Percentiles rank a stretch among this genome's conserved stretches.
These are phyloP conservation scores for Pseudomyrmex flavicornis DNA, from an alignment of 1,140 invertebrate genomes.

Conservation along the genomic window DNA sequence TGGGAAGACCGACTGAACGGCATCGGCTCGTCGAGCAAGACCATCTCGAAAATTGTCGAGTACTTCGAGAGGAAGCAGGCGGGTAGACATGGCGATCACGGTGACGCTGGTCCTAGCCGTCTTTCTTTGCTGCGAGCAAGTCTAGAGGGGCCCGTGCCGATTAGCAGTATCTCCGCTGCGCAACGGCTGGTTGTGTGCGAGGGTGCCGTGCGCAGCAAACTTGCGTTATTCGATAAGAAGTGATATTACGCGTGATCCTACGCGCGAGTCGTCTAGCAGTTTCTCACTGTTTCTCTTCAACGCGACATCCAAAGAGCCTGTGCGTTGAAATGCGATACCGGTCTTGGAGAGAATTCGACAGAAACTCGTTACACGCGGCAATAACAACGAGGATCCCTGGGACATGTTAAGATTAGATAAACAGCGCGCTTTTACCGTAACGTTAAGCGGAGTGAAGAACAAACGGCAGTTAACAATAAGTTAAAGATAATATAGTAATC, in stretches of 20 bases:
- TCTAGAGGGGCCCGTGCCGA: slow-evolving; percentile 79
- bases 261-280: slow-evolving; percentile 26
- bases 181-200: slow-evolving; percentile 91
- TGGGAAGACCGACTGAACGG: slow-evolving; percentile 88
- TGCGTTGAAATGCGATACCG: slow-evolving; percentile 27
- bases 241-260: slow-evolving; percentile 69
- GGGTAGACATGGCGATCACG: slow-evolving; percentile 76
- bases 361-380: neutral
- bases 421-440: neutral
- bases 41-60: slow-evolving; percentile 93
- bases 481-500: slow-evolving; percentile 22
- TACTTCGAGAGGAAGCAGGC: slow-evolving; percentile 93
- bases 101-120: slow-evolving; percentile 76
- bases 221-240: slow-evolving; percentile 94
- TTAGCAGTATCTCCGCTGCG: slow-evolving; percentile 82
- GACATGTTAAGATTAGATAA: slow-evolving; percentile 10
- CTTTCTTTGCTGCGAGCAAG: slow-evolving; percentile 80
- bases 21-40: slow-evolving; percentile 87
- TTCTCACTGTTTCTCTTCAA: slow-evolving; percentile 30
- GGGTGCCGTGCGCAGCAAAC: slow-evolving; percentile 92
- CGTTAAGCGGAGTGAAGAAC: slow-evolving; percentile 6
- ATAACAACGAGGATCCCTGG: neutral
- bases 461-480: slow-evolving; percentile 6
- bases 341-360: neutral
- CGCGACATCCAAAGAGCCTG: neutral